Conservation (phyloP, 35 echinoderm and acorn worm species). For the Lytechinus variegatus region DNA sequence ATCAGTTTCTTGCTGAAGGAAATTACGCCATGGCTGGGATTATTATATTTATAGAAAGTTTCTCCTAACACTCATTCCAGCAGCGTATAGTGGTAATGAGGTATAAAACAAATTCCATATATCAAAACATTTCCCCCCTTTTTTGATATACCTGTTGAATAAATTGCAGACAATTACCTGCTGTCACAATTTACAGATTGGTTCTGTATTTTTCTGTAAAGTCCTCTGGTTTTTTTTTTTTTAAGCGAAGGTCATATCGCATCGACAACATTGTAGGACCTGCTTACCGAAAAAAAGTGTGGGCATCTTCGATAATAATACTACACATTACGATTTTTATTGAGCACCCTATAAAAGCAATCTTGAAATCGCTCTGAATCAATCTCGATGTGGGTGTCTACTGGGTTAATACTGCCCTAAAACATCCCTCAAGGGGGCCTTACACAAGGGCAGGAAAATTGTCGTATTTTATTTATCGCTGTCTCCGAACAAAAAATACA, state of each 20-base stretch:
- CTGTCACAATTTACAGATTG: too few relatives aligned
- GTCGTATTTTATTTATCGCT: conserved; percentile 40
- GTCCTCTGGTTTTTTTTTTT: too few relatives aligned
- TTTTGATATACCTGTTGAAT: too few relatives aligned
- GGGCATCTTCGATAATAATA: neutral
- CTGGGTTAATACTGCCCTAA: conserved; percentile 33
- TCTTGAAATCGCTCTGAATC: neutral
- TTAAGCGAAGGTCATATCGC: neutral
- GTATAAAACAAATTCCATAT: too few relatives aligned
- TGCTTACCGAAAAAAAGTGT: neutral
- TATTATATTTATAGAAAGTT: too few relatives aligned
- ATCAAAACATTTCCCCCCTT: too few relatives aligned
- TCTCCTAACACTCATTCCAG: too few relatives aligned
- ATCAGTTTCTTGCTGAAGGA: too few relatives aligned
- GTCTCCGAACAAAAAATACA: neutral
- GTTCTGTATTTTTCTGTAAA: too few relatives aligned
- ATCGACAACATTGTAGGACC: neutral
- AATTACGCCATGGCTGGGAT: too few relatives aligned
- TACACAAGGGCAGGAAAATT: neutral
- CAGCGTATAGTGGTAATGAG: too few relatives aligned
- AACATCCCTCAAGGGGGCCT: neutral
- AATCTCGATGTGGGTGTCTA: conserved; percentile 24
- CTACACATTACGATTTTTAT: neutral
- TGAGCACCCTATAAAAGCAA: neutral
- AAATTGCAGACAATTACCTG: too few relatives aligned